Evolutionary conservation across 2,888 invertebrate genomes (phyloP).

Genomic region (Flabesymbios commensalis): DNA sequence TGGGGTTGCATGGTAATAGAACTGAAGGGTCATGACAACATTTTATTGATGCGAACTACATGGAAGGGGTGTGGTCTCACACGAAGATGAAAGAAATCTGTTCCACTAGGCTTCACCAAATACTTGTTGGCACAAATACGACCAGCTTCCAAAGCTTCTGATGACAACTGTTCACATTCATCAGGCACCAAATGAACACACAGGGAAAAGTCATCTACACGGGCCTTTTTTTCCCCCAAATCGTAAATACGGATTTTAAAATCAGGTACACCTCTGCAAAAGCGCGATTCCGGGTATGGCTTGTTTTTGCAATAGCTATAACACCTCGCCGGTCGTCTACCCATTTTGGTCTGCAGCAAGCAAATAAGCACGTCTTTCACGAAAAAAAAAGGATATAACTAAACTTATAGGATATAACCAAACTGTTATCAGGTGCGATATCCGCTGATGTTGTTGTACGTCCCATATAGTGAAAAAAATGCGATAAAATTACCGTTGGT

Average conservation of each 20-base stretch:
- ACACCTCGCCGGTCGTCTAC: slow-evolving; percentile 98
- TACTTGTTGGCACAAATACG: slow-evolving; percentile 98
- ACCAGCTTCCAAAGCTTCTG: slow-evolving; percentile 98
- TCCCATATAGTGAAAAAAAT: too few relatives aligned
- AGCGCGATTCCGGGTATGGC: slow-evolving; percentile 99
- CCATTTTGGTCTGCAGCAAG: slow-evolving; percentile 76
- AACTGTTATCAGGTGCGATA: too few relatives aligned
- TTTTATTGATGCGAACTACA: slow-evolving; percentile 99
- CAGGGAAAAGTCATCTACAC: slow-evolving; percentile 96
- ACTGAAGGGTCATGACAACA: too few relatives aligned
- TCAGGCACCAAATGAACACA: slow-evolving; percentile 99
- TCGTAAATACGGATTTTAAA: slow-evolving; percentile 99
- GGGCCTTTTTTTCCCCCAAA: slow-evolving; percentile 95
- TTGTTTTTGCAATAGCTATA: slow-evolving; percentile 99
- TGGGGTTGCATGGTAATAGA: too few relatives aligned
- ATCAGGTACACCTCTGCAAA: slow-evolving; percentile 98
- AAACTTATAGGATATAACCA: too few relatives aligned
- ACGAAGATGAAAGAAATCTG: slow-evolving; percentile 99
- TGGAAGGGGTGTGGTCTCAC: slow-evolving; percentile 99
- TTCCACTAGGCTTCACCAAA: slow-evolving; percentile 94
- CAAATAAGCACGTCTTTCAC: too few relatives aligned
- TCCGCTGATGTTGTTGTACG: too few relatives aligned
- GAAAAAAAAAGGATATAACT: too few relatives aligned
- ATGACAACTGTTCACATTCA: slow-evolving; percentile 98
- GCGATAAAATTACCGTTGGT: too few relatives aligned